Evolutionary conservation across 2,113 vertebrate genomes (phyloP).

Genomic region (Pluvianellus socialis): DNA sequence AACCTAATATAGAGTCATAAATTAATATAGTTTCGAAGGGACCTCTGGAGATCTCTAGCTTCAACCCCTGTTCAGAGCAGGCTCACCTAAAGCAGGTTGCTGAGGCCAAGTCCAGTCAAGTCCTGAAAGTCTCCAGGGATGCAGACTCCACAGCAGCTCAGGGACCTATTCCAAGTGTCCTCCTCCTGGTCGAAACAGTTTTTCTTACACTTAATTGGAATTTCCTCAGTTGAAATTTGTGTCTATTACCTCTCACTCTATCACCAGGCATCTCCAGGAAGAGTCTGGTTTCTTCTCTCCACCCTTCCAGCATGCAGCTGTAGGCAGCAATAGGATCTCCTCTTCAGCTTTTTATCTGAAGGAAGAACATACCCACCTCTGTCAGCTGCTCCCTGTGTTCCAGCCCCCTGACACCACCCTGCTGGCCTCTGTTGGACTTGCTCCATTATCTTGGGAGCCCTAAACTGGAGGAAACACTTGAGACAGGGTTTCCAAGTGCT

Average conservation of each 20-base stretch:
- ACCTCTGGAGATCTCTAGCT: background rate
- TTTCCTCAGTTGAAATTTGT: background rate
- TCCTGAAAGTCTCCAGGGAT: background rate
- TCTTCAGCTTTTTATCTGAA: background rate
- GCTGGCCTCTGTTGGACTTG: background rate
- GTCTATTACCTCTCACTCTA: background rate
- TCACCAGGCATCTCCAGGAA: background rate
- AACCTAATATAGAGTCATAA: background rate
- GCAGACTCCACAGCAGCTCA: background rate
- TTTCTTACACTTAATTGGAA: background rate
- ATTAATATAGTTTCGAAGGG: background rate
- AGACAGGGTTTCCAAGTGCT: background rate
- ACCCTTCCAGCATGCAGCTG: background rate
- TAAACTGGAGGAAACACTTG: background rate
- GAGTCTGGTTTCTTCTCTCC: background rate
- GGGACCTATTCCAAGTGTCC: background rate
- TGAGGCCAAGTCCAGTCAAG: background rate
- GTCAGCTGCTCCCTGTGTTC: background rate
- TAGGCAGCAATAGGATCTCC: background rate
- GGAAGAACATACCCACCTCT: too few relatives aligned
- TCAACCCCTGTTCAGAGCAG: background rate
- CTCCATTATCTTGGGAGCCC: background rate
- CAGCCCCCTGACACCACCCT: background rate
- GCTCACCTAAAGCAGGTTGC: background rate
- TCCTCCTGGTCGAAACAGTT: background rate